A percentile compares a stretch with the other conserved stretches of the same genome.
These are phyloP conservation scores for Trichopoda pennipes DNA, from an alignment of 2,888 invertebrate genomes.

Conservation along the genomic window DNA sequence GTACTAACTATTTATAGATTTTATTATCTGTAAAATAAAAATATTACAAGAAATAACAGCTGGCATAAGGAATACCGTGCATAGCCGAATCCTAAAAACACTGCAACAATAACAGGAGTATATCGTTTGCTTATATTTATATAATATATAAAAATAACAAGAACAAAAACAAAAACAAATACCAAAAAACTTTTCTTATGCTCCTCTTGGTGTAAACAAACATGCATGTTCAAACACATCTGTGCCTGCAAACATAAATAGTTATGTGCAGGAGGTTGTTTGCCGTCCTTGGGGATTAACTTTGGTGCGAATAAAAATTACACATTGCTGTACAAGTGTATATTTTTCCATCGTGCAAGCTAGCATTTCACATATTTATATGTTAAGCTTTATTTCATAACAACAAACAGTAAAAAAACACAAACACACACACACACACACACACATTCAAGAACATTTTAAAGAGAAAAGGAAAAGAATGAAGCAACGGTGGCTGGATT, in stretches of 20 bases:
- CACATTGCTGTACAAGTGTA: slow-evolving; percentile 73
- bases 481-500: slow-evolving; percentile 48
- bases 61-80: not conserved
- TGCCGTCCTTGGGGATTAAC: slow-evolving; percentile 77
- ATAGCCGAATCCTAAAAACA: slow-evolving; percentile 21
- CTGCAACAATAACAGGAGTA: slow-evolving; percentile 40
- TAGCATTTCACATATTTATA: slow-evolving; percentile 41
- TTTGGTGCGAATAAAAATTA: slow-evolving; percentile 80
- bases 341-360: slow-evolving; percentile 39
- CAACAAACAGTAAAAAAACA: slow-evolving; percentile 7
- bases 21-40: slow-evolving; percentile 41
- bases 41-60: not conserved
- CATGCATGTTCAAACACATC: slow-evolving; percentile 15
- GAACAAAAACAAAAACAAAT: slow-evolving; percentile 20
- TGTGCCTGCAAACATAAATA: slow-evolving; percentile 29
- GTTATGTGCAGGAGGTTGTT: slow-evolving; percentile 59
- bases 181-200: slow-evolving; percentile 30
- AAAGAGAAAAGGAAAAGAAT: slow-evolving; percentile 49
- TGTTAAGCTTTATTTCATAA: slow-evolving; percentile 54
- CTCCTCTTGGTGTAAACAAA: slow-evolving; percentile 47
- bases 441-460: slow-evolving; percentile 47
- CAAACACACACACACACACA: not conserved
- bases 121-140: not conserved
- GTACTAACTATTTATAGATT: slow-evolving; percentile 76
- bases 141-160: slow-evolving; percentile 16